These are phyloP conservation scores for Lithophane leautieri DNA, from an alignment of 2,888 invertebrate genomes.

Conservation along the genomic window DNA sequence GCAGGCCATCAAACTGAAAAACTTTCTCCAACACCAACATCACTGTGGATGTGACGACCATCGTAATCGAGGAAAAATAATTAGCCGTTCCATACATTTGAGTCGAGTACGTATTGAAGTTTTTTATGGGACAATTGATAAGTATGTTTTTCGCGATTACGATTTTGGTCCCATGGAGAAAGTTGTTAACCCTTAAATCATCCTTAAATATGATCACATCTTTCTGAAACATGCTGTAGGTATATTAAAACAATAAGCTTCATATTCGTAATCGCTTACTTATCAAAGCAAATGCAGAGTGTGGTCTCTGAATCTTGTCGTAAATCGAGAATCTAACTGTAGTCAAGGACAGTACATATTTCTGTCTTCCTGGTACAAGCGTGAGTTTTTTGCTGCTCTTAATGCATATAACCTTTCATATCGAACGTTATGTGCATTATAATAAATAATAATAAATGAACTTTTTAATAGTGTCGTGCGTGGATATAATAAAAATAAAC, in stretches of 20 bases:
- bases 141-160: too few relatives aligned
- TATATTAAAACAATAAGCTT: too few relatives aligned
- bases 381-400: slow-evolving; percentile 26
- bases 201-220: too few relatives aligned
- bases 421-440: slow-evolving; percentile 11
- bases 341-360: slow-evolving; percentile 34
- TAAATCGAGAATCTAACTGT: slow-evolving; percentile 27
- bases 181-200: too few relatives aligned
- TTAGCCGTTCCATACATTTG: too few relatives aligned
- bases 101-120: too few relatives aligned
- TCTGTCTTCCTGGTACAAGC: slow-evolving; percentile 41
- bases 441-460: slow-evolving; percentile 26
- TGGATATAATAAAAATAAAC: neutral
- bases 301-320: neutral
- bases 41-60: neutral
- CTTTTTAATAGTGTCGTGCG: slow-evolving; percentile 17
- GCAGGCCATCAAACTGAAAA: neutral
- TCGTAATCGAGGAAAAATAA: neutral
- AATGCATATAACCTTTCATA: slow-evolving; percentile 39
- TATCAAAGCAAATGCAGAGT: neutral
- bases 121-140: too few relatives aligned
- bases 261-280: too few relatives aligned
- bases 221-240: too few relatives aligned
- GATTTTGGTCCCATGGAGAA: too few relatives aligned
- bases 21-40: neutral